A percentile compares a stretch with the other conserved stretches of the same genome.
phyloP scores from a whole-genome alignment of 2,888 invertebrate species.

The Cotesia congregata region DNA sequence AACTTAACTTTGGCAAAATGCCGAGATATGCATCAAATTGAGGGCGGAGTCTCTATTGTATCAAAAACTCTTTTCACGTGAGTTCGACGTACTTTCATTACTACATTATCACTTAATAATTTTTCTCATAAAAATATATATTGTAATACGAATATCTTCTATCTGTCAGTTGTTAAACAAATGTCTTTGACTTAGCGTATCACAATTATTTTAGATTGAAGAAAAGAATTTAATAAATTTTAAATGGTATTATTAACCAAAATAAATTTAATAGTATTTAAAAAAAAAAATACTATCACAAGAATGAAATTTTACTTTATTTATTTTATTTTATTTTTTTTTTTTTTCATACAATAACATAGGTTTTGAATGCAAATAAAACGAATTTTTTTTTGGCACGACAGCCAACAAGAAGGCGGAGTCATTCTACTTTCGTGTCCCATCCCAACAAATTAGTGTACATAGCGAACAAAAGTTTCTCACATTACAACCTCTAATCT shows the following conservation, averaged over 20 bases:
- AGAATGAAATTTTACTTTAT: background rate
- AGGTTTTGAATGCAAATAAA: constrained; percentile 46
- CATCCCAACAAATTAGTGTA: constrained; percentile 57
- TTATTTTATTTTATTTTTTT: constrained; percentile 12
- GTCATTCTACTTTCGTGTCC: constrained; percentile 44
- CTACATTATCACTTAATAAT: background rate
- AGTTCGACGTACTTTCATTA: constrained; percentile 7
- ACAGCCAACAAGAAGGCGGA: constrained; percentile 51
- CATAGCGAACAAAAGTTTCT: constrained; percentile 49
- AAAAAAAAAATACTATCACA: background rate
- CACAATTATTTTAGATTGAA: background rate
- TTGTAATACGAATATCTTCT: background rate
- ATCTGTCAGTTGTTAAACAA: constrained; percentile 4
- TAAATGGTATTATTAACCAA: background rate
- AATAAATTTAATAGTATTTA: background rate
- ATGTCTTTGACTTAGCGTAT: background rate
- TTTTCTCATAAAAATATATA: background rate
- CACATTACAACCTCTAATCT: constrained; percentile 28
- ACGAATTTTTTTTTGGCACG: constrained; percentile 51
- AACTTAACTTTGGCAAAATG: constrained; percentile 20
- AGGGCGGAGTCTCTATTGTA: constrained; percentile 27
- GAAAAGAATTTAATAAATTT: background rate
- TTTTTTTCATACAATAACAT: background rate
- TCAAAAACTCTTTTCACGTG: constrained; percentile 17
- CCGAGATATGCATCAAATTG: constrained; percentile 17